A percentile compares a stretch with the other conserved stretches of the same genome.
Conservation (phyloP, 2,888 invertebrate species). For the Ophion obscuratus region DNA sequence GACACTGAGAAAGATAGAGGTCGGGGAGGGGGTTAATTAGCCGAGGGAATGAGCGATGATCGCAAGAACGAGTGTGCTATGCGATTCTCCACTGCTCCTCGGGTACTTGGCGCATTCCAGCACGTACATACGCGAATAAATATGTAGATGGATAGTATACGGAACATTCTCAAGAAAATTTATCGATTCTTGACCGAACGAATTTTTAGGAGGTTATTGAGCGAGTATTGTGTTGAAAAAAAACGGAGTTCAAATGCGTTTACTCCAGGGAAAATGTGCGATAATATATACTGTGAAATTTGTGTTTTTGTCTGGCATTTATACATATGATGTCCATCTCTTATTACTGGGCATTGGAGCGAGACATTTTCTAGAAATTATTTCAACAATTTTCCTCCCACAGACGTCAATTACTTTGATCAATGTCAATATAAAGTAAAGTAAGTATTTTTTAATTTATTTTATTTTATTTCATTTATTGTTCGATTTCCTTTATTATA, state of each 20-base stretch:
- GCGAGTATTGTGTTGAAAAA: not conserved
- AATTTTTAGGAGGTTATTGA: not conserved
- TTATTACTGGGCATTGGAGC: not conserved
- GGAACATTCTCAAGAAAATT: conserved; percentile 26
- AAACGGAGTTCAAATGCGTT: not conserved
- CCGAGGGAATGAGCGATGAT: conserved; percentile 73
- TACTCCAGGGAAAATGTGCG: not conserved
- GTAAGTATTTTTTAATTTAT: too few relatives aligned
- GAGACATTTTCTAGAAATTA: not conserved
- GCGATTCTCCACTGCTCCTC: conserved; percentile 71
- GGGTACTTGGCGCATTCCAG: conserved; percentile 75
- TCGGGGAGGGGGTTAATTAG: conserved; percentile 57
- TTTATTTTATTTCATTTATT: not conserved
- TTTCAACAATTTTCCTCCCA: not conserved
- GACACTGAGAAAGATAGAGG: conserved; percentile 18
- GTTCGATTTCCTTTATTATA: not conserved
- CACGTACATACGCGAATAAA: conserved; percentile 71
- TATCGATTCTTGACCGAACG: not conserved
- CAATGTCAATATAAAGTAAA: too few relatives aligned
- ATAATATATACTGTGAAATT: too few relatives aligned
- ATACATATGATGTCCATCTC: too few relatives aligned
- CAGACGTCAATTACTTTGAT: too few relatives aligned
- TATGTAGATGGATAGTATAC: conserved; percentile 41
- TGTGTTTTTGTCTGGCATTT: not conserved
- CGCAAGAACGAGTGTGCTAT: conserved; percentile 74